Evolutionary conservation across 2,113 vertebrate genomes (phyloP).

Genomic region (Butastur rufipennis): DNA sequence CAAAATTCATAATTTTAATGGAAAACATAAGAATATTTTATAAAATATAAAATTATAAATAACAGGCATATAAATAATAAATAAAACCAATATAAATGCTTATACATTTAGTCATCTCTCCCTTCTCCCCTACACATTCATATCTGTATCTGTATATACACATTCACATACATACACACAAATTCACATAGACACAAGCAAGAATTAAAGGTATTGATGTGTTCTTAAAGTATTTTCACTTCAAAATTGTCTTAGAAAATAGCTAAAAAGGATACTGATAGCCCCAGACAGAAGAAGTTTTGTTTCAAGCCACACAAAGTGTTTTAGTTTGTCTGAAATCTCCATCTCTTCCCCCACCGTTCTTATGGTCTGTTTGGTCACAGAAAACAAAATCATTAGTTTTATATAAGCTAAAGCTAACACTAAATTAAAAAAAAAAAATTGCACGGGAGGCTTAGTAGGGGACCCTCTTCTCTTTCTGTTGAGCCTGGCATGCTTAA

Average conservation of each 20-base stretch:
- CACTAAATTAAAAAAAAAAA: neutral
- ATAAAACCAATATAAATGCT: neutral
- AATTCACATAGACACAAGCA: neutral
- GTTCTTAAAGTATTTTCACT: neutral
- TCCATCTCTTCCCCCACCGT: neutral
- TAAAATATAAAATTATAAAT: neutral
- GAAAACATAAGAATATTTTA: neutral
- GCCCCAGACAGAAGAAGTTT: neutral
- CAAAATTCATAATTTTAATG: neutral
- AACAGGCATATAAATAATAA: too few species aligned
- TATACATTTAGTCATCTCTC: neutral
- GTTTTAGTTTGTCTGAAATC: neutral
- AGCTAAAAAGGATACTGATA: neutral
- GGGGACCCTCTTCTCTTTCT: neutral
- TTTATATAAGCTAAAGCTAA: neutral
- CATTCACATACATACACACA: neutral
- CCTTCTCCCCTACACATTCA: neutral
- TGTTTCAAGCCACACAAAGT: neutral
- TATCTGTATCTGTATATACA: neutral
- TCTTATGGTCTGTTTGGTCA: neutral
- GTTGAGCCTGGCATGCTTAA: neutral
- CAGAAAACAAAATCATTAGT: neutral
- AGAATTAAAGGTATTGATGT: neutral
- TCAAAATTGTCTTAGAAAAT: neutral
- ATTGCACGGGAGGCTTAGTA: neutral